Evolutionary conservation across 2,797 vertebrate species (phyloP), one percentile per base, ranked within the genome.

Genomic region (Propithecus perrieri): DNA sequence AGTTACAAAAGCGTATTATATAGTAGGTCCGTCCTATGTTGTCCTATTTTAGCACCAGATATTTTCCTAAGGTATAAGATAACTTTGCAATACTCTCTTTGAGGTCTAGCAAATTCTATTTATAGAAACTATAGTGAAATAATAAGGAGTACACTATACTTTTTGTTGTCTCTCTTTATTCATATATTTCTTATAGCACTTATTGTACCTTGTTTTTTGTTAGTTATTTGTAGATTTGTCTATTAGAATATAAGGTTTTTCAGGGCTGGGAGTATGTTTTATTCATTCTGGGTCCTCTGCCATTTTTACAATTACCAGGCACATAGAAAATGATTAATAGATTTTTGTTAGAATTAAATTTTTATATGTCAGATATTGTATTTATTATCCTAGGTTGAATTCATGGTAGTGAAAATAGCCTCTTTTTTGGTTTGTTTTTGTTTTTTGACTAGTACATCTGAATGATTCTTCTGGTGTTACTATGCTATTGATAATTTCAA

Each of bases 191-290:
- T 69, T 75, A 65, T 2, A 71, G 57, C 12, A 48, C 14, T 57
- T 89, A 55, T 4, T 93, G 22, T 78, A 63, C 33, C 61, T 89
- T 61, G 18, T 14, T 22, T 76, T 80, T 30, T 87, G 41, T 86
- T 55, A 89, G 38, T 92, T 96, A 61, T 81, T 83, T 94, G 5
- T 75, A 85, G 43, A 85, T 95, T 93, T 85, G 43, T 92, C 22
- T 83, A 17, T 35, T 72, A 33, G 63, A 79, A 85, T 80, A 28
- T 48, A 76, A 55, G 50, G 43, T 87, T 95, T 8, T 76, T 96
- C 35, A 81, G 46, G 48, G n/a, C 46, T 85, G 71, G 78, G n/a
- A 74, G 4, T 65, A 75, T 53, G 18, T 53, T 78, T 80, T 97
- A 50, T 53, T 74, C 6, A 55, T 91, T 88, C 91, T 35, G 71